Evolutionary conservation across 2,797 vertebrate species (phyloP), one percentile per base, ranked within the genome.

Genomic region (Antrozous pallidus): DNA sequence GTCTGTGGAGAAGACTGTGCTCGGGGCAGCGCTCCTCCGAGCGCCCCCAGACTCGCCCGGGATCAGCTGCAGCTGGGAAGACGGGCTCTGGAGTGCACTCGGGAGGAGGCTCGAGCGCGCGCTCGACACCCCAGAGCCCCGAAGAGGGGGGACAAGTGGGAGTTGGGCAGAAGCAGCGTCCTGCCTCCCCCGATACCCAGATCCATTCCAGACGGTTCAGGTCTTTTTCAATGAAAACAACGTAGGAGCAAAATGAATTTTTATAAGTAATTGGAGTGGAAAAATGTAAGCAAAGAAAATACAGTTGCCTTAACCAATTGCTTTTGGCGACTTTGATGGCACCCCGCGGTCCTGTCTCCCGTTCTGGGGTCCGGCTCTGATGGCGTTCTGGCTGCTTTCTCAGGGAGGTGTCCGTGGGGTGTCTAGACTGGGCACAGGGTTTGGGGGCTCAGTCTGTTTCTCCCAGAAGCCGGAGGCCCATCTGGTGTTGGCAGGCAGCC

Each of bases 401-500:
- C 3, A 33, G 51, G 69, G 49, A 45, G 40, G 18, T 42, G 31
- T 3, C 42, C 2, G 0, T 6, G 24, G 73, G 86, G 3, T 26
- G 0, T 45, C 38, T 24, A 22, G 24, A 17, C 54, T 28, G n/a
- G 45, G 42, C 13, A 11, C 14, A 11, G 22, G 17, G 6, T 56
- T 31, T 8, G 10, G 36, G 78, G 45, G 11, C 74, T 6, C 2
- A 0, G 2, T n/a, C 14, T 31, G 0, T 45, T 69, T 42, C 40
- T 83, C 20, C 33, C 22, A 10, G 14, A 78, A 86, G 54, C 73
- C 18, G 7, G 6, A 3, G 26, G 56, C 79, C 24, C 36, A 18
- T 28, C 18, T 0, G 0, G 20, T 17, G 22, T 22, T 28, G n/a
- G 2, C 0, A 0, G 69, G 2, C 4, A 6, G 18, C 67, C 38